Evolutionary conservation across 2,888 invertebrate genomes (phyloP).

Genomic region (Pandemis cinnamomeana): DNA sequence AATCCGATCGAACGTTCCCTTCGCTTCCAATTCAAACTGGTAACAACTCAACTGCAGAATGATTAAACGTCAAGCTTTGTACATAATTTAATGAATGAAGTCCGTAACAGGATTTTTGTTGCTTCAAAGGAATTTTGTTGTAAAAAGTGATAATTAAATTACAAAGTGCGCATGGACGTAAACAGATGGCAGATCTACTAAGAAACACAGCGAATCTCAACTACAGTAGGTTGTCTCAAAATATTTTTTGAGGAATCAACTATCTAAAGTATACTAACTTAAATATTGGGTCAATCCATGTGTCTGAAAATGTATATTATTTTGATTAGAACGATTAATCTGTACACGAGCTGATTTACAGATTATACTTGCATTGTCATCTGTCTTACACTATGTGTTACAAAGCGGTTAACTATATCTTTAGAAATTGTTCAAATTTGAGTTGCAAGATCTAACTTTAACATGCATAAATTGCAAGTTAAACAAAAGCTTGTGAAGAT

Average conservation of each 20-base stretch:
- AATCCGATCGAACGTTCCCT: conserved; percentile 30
- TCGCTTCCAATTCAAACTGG: conserved; percentile 32
- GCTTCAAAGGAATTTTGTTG: conserved; percentile 45
- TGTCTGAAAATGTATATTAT: too few species aligned
- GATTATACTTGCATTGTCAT: too few species aligned
- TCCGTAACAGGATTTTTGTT: conserved; percentile 48
- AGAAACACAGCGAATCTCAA: conserved; percentile 8
- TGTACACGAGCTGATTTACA: too few species aligned
- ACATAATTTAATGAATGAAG: conserved; percentile 43
- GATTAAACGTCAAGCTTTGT: conserved; percentile 43
- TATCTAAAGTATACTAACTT: too few species aligned
- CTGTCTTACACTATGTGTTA: too few species aligned
- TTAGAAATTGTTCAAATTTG: too few species aligned
- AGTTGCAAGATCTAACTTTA: too few species aligned
- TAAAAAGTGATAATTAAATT: conserved; percentile 71
- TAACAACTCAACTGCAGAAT: conserved; percentile 32
- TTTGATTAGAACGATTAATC: too few species aligned
- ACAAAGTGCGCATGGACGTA: conserved; percentile 57
- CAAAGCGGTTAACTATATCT: too few species aligned
- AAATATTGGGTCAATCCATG: too few species aligned
- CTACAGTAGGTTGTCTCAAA: conserved; percentile 14
- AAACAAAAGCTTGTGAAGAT: too few species aligned
- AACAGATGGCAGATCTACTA: conserved; percentile 62
- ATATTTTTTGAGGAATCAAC: not conserved
- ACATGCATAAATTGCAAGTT: too few species aligned